phyloP scores from a whole-genome alignment of 2,113 vertebrate genomes.

The Platycercus adscitus region DNA sequence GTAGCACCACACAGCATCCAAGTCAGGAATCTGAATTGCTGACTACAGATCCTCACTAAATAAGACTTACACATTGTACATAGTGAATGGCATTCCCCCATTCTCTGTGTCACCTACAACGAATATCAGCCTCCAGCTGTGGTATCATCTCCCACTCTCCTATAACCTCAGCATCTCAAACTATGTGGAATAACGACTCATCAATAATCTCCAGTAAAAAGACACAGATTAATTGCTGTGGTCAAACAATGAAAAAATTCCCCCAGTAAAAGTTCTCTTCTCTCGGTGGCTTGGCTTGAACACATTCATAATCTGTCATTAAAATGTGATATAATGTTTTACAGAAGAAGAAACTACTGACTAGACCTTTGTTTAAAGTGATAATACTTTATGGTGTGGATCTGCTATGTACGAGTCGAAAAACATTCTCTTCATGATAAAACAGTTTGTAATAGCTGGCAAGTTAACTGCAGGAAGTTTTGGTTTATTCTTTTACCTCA shows the following conservation, averaged over 20 bases:
- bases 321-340: slow-evolving; percentile 62
- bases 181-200: background rate
- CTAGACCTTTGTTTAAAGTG: slow-evolving; percentile 63
- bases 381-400: slow-evolving; percentile 58
- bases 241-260: slow-evolving; percentile 39
- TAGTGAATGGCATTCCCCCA: slow-evolving; percentile 11
- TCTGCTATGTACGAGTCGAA: slow-evolving; percentile 47
- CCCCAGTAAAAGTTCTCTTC: background rate
- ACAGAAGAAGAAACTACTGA: slow-evolving; percentile 39
- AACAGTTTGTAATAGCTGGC: slow-evolving; percentile 52
- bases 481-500: background rate
- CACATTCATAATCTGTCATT: slow-evolving; percentile 59
- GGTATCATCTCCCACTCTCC: slow-evolving; percentile 12
- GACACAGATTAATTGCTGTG: slow-evolving; percentile 22
- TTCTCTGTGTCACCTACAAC: slow-evolving; percentile 25
- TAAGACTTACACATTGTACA: slow-evolving; percentile 10
- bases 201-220: slow-evolving; percentile 4
- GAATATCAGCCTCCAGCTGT: slow-evolving; percentile 40
- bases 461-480: slow-evolving; percentile 59
- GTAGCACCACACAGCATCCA: slow-evolving; percentile 16
- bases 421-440: slow-evolving; percentile 63
- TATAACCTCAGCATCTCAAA: slow-evolving; percentile 15
- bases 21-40: slow-evolving; percentile 55
- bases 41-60: slow-evolving; percentile 48
- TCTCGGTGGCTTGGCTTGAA: slow-evolving; percentile 31